phyloP scores from a whole-genome alignment of 2,888 invertebrate species.

The Caenorhabditis angaria region DNA sequence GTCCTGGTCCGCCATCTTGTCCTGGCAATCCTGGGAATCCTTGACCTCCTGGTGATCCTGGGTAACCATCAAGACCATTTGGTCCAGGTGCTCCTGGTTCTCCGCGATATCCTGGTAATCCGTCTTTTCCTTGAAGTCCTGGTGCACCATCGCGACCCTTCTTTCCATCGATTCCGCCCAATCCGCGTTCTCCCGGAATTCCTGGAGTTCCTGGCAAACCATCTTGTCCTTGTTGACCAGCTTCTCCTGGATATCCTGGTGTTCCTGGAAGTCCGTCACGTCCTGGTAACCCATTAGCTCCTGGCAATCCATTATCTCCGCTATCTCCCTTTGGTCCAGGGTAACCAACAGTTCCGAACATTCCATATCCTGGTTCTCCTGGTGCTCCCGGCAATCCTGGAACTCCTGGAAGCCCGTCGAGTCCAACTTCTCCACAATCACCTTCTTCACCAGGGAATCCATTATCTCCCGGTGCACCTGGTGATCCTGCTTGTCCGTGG shows the following conservation, averaged over 20 bases:
- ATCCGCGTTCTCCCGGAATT: conserved; percentile 53
- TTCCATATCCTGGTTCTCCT: conserved; percentile 62
- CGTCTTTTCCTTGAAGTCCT: conserved; percentile 47
- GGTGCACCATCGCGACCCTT: conserved; percentile 61
- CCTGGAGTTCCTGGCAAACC: conserved; percentile 64
- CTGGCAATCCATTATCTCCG: conserved; percentile 57
- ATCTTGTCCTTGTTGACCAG: conserved; percentile 43
- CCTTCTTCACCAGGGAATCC: conserved; percentile 61
- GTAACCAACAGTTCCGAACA: conserved; percentile 58
- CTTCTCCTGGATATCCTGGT: conserved; percentile 63
- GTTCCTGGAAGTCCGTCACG: conserved; percentile 69
- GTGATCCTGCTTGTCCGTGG: conserved; percentile 58
- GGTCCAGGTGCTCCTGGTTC: conserved; percentile 73
- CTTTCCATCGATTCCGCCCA: conserved; percentile 67
- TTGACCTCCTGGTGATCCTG: conserved; percentile 52
- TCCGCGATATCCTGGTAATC: conserved; percentile 75
- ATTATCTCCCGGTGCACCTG: conserved; percentile 59
- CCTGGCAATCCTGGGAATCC: conserved; percentile 75
- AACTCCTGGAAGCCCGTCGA: conserved; percentile 54
- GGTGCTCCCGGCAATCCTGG: conserved; percentile 59
- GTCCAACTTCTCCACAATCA: conserved; percentile 58
- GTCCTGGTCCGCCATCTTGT: conserved; percentile 72
- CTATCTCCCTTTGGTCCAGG: conserved; percentile 63
- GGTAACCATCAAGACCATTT: conserved; percentile 70
- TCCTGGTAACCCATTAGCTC: conserved; percentile 64